These are phyloP conservation scores for Scolopax bukidnonensis DNA, from an alignment of 2,797 vertebrate genomes.

Conservation along the genomic window DNA sequence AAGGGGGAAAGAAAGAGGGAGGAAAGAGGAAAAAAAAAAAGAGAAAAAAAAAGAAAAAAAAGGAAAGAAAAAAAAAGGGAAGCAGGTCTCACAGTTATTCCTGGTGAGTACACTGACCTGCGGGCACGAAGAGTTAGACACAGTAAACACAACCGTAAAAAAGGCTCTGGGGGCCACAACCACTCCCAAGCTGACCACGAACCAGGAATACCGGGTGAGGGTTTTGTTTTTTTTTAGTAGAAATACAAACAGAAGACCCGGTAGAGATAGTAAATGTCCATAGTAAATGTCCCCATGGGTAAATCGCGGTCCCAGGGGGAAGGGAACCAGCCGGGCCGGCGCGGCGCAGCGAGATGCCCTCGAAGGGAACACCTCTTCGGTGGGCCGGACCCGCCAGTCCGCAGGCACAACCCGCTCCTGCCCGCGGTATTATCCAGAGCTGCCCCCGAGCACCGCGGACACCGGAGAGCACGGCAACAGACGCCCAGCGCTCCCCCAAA, in stretches of 20 bases:
- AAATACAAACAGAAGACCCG: rapidly evolving
- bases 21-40: not conserved
- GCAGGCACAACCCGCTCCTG: no score
- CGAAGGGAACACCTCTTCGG: not conserved
- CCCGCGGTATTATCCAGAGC: not conserved
- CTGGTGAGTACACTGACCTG: rapidly evolving
- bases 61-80: not conserved
- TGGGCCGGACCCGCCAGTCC: not conserved
- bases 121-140: rapidly evolving
- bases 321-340: rapidly evolving
- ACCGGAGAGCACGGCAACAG: rapidly evolving
- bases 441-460: no score
- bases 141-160: not conserved
- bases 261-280: rapidly evolving
- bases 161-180: not conserved
- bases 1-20: rapidly evolving
- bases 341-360: no score
- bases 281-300: rapidly evolving
- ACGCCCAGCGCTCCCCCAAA: rapidly evolving
- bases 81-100: not conserved
- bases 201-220: rapidly evolving
- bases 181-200: rapidly evolving
- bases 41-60: rapidly evolving
- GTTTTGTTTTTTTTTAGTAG: no score
- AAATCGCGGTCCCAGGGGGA: rapidly evolving